Evolutionary conservation across 1,140 invertebrate species (phyloP), one percentile per base, ranked within the genome.

Genomic region (Pristionchus pacificus): DNA sequence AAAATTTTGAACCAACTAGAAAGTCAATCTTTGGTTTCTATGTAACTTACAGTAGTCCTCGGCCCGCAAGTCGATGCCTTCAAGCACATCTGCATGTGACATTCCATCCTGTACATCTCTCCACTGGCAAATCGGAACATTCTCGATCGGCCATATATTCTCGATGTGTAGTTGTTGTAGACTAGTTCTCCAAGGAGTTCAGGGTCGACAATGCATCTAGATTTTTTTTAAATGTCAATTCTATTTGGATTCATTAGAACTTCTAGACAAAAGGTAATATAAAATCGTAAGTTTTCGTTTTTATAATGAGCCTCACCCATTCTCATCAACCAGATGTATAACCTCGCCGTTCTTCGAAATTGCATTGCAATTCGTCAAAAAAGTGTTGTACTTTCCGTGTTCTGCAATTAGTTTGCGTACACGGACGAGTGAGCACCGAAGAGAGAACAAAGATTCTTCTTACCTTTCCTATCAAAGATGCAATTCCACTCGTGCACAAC

Each of bases 401-500:
- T 64, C 24, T 10, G 30, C 25, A n/a, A 24, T n/a, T 24, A 24
- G 25, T 10, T 6, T 60, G 6, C 10, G 3, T 10, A 60, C 3
- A 24, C 59, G 10, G 25, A 10, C 59, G 27, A 24, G 6, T 60
- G 25, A 10, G 27, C 3, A 24, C 24, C n/a, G 10, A 60, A 10
- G 6, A 28, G 10, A 10, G 3, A 60, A 24, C 3, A 24, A 24
- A 13, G 59, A 63, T 29, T 63, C 27, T 63, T 60, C n/a, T 28
- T 27, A 71, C 69, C 69, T 30, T 29, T 29, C 27, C 57, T 64
- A 19, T 66, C 62, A 2, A 72, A 28, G 2, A 33, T 31, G 29
- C 70, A 72, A 31, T 27, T 72, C 70, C 70, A 72, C 29, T 72
- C 70, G 32, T 72, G 70, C 6, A 72, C 70, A 24, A 72, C 64